Percentiles rank a stretch among this genome's conserved stretches.
Evolutionary conservation across 1,140 invertebrate species (phyloP).

Genomic region (Scaptomyza pallida): DNA sequence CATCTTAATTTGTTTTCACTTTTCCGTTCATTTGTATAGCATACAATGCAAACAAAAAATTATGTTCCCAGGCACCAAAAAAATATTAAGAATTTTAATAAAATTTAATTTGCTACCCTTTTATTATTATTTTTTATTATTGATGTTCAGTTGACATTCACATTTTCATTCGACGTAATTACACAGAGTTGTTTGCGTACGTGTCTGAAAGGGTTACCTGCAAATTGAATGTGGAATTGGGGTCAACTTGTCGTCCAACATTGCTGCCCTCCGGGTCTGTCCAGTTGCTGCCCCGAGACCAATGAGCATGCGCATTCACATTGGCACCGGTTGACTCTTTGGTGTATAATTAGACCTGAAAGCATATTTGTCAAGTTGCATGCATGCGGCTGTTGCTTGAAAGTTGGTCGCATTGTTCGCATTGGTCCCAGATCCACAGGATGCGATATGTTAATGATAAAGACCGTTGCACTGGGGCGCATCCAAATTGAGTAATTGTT

Average conservation of each 20-base stretch:
- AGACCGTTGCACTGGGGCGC: slow-evolving; percentile 51
- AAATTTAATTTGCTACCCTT: slow-evolving; percentile 76
- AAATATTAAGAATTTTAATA: slow-evolving; percentile 64
- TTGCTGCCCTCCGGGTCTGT: slow-evolving; percentile 12
- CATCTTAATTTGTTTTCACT: slow-evolving; percentile 43
- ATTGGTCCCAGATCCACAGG: slow-evolving; percentile 62
- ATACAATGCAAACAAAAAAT: slow-evolving; percentile 23
- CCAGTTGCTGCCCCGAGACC: slow-evolving; percentile 24
- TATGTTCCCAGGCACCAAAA: slow-evolving; percentile 61
- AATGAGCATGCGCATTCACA: slow-evolving; percentile 59
- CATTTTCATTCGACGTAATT: slow-evolving; percentile 75
- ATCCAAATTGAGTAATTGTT: slow-evolving; percentile 70
- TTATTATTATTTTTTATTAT: slow-evolving; percentile 52
- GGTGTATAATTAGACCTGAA: slow-evolving; percentile 75
- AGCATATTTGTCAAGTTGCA: slow-evolving; percentile 79
- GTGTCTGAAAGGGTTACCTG: slow-evolving; percentile 48
- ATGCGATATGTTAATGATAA: slow-evolving; percentile 79
- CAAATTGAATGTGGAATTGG: slow-evolving; percentile 43
- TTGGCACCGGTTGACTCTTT: slow-evolving; percentile 27
- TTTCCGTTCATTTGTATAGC: slow-evolving; percentile 48
- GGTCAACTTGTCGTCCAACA: slow-evolving; percentile 48
- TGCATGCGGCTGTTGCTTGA: slow-evolving; percentile 39
- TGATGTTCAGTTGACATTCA: slow-evolving; percentile 69
- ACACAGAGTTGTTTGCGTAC: slow-evolving; percentile 44
- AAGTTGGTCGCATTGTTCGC: slow-evolving; percentile 24